Percentiles rank a stretch among this genome's conserved stretches.
phyloP scores from a whole-genome alignment of 2,113 vertebrate species.

The Sinocyclocheilus anshuiensis region DNA sequence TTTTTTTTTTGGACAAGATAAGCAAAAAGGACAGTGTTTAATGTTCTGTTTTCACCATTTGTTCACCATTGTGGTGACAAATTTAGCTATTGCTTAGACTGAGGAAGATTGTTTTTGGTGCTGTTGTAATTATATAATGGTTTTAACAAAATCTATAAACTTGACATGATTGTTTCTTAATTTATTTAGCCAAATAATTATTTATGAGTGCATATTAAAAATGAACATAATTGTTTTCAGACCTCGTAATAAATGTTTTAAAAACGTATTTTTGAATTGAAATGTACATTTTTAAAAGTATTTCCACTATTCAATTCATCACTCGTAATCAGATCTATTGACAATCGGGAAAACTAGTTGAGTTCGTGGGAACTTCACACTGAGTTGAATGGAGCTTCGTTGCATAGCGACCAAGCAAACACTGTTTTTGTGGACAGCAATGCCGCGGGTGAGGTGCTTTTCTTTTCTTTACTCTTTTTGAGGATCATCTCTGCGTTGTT shows the following conservation, averaged over 20 bases:
- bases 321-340: neutral
- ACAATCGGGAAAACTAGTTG: too few species aligned
- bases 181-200: neutral
- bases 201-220: too few species aligned
- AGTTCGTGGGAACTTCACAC: too few species aligned
- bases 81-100: too few species aligned
- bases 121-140: too few species aligned
- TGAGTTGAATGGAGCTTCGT: conserved; percentile 41
- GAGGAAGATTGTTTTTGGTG: too few species aligned
- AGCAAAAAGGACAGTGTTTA: too few species aligned
- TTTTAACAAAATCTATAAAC: neutral
- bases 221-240: neutral
- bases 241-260: neutral
- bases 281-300: too few species aligned
- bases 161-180: neutral
- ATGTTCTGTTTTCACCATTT: too few species aligned
- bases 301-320: neutral
- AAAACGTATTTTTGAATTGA: neutral
- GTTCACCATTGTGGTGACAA: too few species aligned
- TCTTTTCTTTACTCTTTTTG: neutral
- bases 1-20: too few species aligned
- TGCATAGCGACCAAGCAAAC: conserved; percentile 68
- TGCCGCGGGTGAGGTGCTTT: conserved; percentile 70
- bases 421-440: conserved; percentile 55
- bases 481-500: neutral